A percentile compares a stretch with the other conserved stretches of the same genome.
These are phyloP conservation scores for Drosophila neonasuta DNA, from an alignment of 2,888 invertebrate species.

Conservation along the genomic window DNA sequence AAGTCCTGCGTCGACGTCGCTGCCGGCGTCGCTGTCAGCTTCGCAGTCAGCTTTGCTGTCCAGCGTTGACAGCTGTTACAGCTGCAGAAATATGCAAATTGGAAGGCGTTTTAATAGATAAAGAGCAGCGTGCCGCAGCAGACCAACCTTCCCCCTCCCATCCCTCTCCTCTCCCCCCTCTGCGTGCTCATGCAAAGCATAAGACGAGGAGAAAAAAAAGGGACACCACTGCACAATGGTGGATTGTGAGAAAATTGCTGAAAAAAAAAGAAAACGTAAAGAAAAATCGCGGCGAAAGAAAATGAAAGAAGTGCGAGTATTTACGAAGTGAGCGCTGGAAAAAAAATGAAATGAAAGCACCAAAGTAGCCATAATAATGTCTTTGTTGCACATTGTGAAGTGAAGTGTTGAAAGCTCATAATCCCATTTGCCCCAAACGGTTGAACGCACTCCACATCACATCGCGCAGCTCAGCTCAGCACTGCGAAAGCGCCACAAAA, in stretches of 20 bases:
- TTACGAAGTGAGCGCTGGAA: constrained; percentile 4
- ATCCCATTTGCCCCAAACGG: constrained; percentile 62
- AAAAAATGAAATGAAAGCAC: constrained; percentile 13
- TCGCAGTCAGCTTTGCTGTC: constrained; percentile 51
- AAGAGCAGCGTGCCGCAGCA: constrained; percentile 70
- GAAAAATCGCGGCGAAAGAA: constrained; percentile 17
- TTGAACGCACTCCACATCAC: constrained; percentile 24
- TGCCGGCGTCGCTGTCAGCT: constrained; percentile 7
- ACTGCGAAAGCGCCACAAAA: background rate
- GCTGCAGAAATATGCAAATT: constrained; percentile 79
- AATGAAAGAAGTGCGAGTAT: constrained; percentile 19
- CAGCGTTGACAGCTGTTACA: constrained; percentile 77
- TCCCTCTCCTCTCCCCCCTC: background rate
- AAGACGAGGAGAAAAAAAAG: constrained; percentile 63
- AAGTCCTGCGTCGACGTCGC: constrained; percentile 56
- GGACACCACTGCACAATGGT: constrained; percentile 61
- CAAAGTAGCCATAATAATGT: constrained; percentile 63
- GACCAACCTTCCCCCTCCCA: background rate
- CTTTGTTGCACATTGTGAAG: constrained; percentile 68
- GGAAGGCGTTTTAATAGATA: constrained; percentile 78
- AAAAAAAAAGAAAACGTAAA: constrained; percentile 9
- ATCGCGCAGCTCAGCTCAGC: background rate
- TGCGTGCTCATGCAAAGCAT: constrained; percentile 48
- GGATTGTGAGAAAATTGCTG: constrained; percentile 49
- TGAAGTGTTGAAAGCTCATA: constrained; percentile 70